phyloP scores from a whole-genome alignment of 2,113 vertebrate genomes.

The Zosterops lateralis region DNA sequence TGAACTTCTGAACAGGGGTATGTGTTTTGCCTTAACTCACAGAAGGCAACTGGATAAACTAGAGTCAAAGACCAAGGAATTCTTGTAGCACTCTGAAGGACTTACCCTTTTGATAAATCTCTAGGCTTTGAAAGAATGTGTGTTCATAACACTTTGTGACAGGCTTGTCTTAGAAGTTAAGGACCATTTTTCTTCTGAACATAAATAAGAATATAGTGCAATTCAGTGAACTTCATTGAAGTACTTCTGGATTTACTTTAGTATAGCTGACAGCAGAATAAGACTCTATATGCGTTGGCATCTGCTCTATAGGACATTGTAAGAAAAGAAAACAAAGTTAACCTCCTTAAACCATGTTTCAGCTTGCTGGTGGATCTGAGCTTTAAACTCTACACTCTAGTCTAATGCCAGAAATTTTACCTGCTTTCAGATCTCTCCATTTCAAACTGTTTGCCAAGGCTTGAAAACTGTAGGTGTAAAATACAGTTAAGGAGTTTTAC shows the following conservation, averaged over 20 bases:
- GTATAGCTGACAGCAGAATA: constrained; percentile 41
- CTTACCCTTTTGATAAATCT: constrained; percentile 7
- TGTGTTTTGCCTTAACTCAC: constrained; percentile 17
- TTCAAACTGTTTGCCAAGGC: constrained; percentile 43
- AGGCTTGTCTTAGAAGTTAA: neutral
- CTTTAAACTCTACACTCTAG: constrained; percentile 38
- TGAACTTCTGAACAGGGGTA: neutral
- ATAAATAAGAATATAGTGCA: neutral
- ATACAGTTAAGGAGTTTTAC: neutral
- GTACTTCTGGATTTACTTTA: constrained; percentile 39
- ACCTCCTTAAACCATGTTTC: constrained; percentile 31
- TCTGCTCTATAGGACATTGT: constrained; percentile 33
- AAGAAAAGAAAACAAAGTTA: constrained; percentile 47
- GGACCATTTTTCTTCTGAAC: constrained; percentile 17
- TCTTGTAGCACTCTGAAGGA: neutral
- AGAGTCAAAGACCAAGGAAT: neutral
- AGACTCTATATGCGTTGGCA: constrained; percentile 37
- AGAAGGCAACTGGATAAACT: neutral
- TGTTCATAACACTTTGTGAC: constrained; percentile 1
- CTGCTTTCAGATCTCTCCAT: constrained; percentile 33
- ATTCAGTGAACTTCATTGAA: constrained; percentile 37
- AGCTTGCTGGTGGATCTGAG: constrained; percentile 43
- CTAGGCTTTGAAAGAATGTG: neutral
- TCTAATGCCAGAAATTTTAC: constrained; percentile 52
- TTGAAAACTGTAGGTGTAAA: constrained; percentile 51